Evolutionary conservation across 2,113 vertebrate species (phyloP).

Genomic region (Piaya cayana): DNA sequence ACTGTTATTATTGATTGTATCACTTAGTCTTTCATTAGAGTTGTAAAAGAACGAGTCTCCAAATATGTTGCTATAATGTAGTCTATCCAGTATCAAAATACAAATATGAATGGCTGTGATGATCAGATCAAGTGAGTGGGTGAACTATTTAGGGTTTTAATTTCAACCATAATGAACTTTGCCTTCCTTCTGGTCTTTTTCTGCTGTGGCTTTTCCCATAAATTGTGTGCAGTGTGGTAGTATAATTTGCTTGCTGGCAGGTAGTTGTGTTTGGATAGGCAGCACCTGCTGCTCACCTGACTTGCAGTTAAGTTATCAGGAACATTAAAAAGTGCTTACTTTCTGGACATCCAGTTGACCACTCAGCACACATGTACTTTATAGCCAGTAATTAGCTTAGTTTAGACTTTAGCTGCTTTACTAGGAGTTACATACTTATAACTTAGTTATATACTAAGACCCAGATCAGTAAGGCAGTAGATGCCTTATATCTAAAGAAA

Average conservation of each 20-base stretch:
- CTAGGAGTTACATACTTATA: background rate
- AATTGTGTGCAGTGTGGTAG: background rate
- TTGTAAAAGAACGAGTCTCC: background rate
- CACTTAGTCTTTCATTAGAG: background rate
- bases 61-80: background rate
- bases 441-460: background rate
- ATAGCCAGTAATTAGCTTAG: background rate
- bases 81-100: background rate
- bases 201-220: background rate
- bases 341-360: background rate
- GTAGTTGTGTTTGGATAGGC: background rate
- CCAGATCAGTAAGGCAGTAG: background rate
- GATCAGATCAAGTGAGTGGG: background rate
- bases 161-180: background rate
- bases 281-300: background rate
- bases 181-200: background rate
- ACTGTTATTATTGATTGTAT: background rate
- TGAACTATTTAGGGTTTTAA: background rate
- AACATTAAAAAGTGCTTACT: background rate
- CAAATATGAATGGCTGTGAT: background rate
- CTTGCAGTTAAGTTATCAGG: background rate
- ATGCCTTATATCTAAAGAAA: background rate
- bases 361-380: background rate
- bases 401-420: background rate
- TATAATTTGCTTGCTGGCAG: background rate